Evolutionary conservation across 2,113 vertebrate genomes (phyloP).

Genomic region (Albula glossodonta): DNA sequence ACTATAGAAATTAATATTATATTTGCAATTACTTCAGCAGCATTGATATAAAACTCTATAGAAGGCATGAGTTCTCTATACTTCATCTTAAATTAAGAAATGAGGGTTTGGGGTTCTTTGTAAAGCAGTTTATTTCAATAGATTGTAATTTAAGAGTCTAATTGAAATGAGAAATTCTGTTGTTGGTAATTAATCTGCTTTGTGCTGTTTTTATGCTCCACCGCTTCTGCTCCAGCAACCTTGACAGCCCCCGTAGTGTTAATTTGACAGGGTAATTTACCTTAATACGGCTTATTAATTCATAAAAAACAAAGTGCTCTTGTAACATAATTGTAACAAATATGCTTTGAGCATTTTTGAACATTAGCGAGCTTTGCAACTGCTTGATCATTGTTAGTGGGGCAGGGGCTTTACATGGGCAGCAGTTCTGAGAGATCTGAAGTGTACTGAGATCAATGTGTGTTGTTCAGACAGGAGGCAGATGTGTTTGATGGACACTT

Average conservation of each 20-base stretch:
- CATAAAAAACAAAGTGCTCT: constrained; percentile 3
- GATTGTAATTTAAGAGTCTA: neutral
- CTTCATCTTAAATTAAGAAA: no score
- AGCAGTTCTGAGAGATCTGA: neutral
- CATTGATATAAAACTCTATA: no score
- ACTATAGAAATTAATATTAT: neutral
- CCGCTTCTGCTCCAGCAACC: neutral
- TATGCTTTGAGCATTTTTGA: constrained; percentile 23
- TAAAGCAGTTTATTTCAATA: no score
- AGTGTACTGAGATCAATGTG: neutral
- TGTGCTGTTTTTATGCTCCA: neutral
- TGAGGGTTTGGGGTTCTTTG: no score
- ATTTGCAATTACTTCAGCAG: no score
- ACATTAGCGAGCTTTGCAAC: neutral
- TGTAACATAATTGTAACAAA: constrained; percentile 18
- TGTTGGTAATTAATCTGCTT: neutral
- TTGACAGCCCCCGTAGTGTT: constrained; percentile 2
- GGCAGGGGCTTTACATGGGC: neutral
- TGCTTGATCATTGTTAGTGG: neutral
- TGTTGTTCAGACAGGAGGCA: neutral
- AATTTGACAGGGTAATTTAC: constrained; percentile 23
- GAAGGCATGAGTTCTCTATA: no score
- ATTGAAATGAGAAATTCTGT: neutral
- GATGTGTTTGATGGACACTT: neutral
- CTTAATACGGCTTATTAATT: constrained; percentile 12